Base-by-base conservation (phyloP, 2,113 vertebrate genomes). In the Dolichallabes microphthalmus region DNA sequence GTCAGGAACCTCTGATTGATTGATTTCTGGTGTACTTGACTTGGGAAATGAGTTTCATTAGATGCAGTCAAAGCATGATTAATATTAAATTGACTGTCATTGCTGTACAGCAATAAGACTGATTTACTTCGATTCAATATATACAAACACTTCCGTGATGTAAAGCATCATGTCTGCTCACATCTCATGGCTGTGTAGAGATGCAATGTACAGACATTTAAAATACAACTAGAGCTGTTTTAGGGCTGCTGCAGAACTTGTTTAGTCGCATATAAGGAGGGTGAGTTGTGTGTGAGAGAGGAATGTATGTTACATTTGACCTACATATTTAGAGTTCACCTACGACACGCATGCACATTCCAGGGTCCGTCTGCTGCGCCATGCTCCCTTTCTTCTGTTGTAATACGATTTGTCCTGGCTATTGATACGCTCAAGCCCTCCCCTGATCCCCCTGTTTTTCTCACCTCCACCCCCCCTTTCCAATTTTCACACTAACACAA, bases 401-500 rank as follows among this genome's bases (percentile, higher is more conserved):
- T 97, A 96, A 97, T 97, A 95, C 95, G 95, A 98, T 98, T 97
- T 97, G 95, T 96, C 93, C 92, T 92, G 91, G 92, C 94, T 94
- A 95, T 95, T 96, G 96, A 97, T 97, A 97, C 96, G 92, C 94
- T 93, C 94, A 94, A 94, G 92, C 92, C 92, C 93, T 93, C 94
- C 88, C 90, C 92, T 93, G 93, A 93, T 91, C 87, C 88, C 90
- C 88, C 89, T 88, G 80, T 87, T 82, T 83, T 95, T 93, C 89
- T 93, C 95, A 94, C 92, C 93, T 91, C 92, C 93, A 90, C 92
- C 95, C 93, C 92, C 90, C 93, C 90, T 94, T 95, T 95, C 92
- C 94, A 93, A 96, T 97, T 93, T 95, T 95, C 96, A 95, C 91
- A 93, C 96, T 97, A 98, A 98, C 96, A 93, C 96, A 97, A 97